These are phyloP conservation scores for Atherix ibis DNA, from an alignment of 2,888 invertebrate genomes.

Conservation along the genomic window DNA sequence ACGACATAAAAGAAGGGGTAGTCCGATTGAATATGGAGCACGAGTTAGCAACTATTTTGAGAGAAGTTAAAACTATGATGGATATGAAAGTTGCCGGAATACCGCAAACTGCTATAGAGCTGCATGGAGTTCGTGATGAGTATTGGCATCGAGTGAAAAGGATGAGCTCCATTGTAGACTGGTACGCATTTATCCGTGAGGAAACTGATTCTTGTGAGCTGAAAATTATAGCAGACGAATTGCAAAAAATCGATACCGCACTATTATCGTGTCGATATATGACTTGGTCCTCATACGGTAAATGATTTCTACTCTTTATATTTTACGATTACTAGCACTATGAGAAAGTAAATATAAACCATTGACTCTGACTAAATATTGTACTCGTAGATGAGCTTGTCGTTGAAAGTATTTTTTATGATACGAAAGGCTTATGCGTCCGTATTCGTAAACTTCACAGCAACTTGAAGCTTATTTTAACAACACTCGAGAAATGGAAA, in stretches of 20 bases:
- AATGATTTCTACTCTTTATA: constrained; percentile 16
- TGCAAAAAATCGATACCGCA: constrained; percentile 53
- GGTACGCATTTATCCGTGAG: constrained; percentile 69
- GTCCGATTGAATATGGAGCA: constrained; percentile 9
- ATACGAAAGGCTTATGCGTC: too few species aligned
- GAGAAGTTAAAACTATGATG: constrained; percentile 11
- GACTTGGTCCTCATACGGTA: constrained; percentile 72
- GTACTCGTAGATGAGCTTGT: too few species aligned
- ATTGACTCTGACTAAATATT: too few species aligned
- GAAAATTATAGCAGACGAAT: constrained; percentile 58
- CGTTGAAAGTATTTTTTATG: too few species aligned
- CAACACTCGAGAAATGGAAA: too few species aligned
- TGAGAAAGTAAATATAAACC: too few species aligned
- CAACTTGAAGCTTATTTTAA: too few species aligned
- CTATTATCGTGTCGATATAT: constrained; percentile 49
- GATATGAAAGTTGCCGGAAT: constrained; percentile 17
- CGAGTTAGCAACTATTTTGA: constrained; percentile 7
- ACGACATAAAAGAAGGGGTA: not conserved
- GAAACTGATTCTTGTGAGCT: constrained; percentile 60
- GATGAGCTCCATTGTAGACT: constrained; percentile 45
- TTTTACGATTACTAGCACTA: too few species aligned
- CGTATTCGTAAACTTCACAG: too few species aligned
- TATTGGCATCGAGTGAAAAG: constrained; percentile 28
- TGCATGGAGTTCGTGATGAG: constrained; percentile 21
- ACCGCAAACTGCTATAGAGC: constrained; percentile 16